Conservation (phyloP, 2,797 vertebrate species). For the Anas flavirostris region DNA sequence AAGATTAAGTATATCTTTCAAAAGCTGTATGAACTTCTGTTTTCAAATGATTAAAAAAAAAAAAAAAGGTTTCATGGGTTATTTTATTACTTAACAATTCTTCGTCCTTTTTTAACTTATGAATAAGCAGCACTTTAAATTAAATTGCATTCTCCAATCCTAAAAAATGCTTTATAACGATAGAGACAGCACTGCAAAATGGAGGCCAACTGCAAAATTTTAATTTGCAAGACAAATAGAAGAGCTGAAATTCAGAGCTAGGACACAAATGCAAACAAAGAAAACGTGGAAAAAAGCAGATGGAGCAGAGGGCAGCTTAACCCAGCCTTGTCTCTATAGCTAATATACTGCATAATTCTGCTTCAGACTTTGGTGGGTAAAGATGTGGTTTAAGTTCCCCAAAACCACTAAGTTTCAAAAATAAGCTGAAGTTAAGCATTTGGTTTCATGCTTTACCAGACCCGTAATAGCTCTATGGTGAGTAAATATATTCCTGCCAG, state of each 20-base stretch:
- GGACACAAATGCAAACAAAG: background rate
- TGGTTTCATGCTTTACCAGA: background rate
- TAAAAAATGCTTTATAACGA: background rate
- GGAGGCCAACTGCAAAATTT: background rate
- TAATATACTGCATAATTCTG: background rate
- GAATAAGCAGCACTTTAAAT: background rate
- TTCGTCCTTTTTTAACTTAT: background rate
- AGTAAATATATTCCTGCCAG: background rate
- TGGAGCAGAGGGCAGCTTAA: background rate
- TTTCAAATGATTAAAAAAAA: background rate
- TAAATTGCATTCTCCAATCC: background rate
- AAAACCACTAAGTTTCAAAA: background rate
- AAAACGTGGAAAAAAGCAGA: background rate
- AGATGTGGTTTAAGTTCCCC: background rate
- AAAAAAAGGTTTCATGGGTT: background rate
- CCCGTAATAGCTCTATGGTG: background rate
- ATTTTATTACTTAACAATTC: background rate
- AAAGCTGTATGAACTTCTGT: background rate
- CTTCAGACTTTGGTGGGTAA: background rate
- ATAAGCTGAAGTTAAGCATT: background rate
- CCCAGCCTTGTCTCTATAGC: background rate
- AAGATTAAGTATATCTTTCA: background rate
- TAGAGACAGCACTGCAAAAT: background rate
- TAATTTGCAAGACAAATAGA: background rate
- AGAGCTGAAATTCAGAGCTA: background rate